These are phyloP conservation scores for Chrosomus eos DNA, from an alignment of 2,797 vertebrate species.

Conservation along the genomic window DNA sequence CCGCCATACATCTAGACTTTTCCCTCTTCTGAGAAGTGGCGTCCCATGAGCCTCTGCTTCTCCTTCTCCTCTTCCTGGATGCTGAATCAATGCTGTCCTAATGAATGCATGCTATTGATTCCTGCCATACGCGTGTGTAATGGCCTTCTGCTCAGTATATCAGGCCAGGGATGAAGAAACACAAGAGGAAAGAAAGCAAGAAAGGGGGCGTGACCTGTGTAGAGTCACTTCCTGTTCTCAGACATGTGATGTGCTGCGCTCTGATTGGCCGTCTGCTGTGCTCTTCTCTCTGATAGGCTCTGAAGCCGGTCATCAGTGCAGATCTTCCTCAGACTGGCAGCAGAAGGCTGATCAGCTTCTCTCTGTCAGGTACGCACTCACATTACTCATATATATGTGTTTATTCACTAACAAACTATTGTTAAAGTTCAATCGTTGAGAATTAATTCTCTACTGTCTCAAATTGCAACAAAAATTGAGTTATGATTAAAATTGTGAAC, in stretches of 20 bases:
- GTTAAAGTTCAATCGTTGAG: too few relatives aligned
- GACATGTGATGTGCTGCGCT: slow-evolving; percentile 26
- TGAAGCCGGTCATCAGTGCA: slow-evolving; percentile 88
- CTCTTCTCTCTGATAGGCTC: slow-evolving; percentile 75
- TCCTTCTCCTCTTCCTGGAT: slow-evolving; percentile 54
- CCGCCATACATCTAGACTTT: slow-evolving; percentile 10
- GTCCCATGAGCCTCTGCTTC: slow-evolving; percentile 25
- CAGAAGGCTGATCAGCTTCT: slow-evolving; percentile 94
- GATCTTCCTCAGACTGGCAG: slow-evolving; percentile 86
- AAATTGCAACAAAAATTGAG: too few relatives aligned
- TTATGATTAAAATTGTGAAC: too few relatives aligned
- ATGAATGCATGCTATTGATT: slow-evolving; percentile 63
- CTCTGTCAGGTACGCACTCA: slow-evolving; percentile 85
- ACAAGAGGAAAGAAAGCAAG: slow-evolving; percentile 39
- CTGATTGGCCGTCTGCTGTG: too few relatives aligned
- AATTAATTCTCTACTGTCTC: too few relatives aligned
- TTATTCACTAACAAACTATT: neutral
- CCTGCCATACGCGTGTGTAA: slow-evolving; percentile 36
- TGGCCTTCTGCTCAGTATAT: slow-evolving; percentile 52
- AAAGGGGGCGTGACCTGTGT: neutral
- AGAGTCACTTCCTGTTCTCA: slow-evolving; percentile 43
- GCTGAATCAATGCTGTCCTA: slow-evolving; percentile 61
- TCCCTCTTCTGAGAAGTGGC: slow-evolving; percentile 48
- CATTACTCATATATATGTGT: neutral
- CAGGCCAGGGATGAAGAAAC: neutral